A percentile compares a stretch with the other conserved stretches of the same genome.
Evolutionary conservation across 2,113 vertebrate genomes (phyloP).

Genomic region (Phycodurus eques): DNA sequence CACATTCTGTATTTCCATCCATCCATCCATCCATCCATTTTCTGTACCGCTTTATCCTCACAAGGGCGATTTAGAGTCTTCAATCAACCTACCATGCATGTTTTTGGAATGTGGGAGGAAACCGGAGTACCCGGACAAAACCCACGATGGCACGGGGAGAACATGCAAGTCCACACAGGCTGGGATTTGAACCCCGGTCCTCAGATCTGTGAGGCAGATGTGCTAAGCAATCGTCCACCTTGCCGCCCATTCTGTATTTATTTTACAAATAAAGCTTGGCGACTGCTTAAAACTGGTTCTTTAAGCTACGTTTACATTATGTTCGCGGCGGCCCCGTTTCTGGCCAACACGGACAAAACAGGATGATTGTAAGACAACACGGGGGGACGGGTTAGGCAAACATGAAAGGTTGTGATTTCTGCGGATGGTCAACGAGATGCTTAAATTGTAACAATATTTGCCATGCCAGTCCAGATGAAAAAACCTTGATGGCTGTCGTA

Average conservation of each 20-base stretch:
- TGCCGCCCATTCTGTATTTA: not conserved
- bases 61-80: too few relatives aligned
- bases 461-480: not conserved
- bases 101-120: too few relatives aligned
- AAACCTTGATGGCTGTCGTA: not conserved
- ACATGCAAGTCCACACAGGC: too few relatives aligned
- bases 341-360: not conserved
- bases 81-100: too few relatives aligned
- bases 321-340: not conserved
- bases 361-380: not conserved
- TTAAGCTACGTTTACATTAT: not conserved
- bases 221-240: too few relatives aligned
- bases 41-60: too few relatives aligned
- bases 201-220: too few relatives aligned
- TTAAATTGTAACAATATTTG: not conserved
- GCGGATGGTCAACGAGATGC: not conserved
- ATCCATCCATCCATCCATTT: too few relatives aligned
- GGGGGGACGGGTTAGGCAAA: not conserved
- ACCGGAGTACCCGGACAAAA: too few relatives aligned
- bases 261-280: constrained; percentile 5
- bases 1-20: not conserved
- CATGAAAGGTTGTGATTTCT: not conserved
- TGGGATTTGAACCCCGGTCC: too few relatives aligned
- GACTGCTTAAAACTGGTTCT: not conserved
- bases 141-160: too few relatives aligned